These are phyloP conservation scores for Uloborus diversus DNA, from an alignment of 1,140 invertebrate genomes.

Conservation along the genomic window DNA sequence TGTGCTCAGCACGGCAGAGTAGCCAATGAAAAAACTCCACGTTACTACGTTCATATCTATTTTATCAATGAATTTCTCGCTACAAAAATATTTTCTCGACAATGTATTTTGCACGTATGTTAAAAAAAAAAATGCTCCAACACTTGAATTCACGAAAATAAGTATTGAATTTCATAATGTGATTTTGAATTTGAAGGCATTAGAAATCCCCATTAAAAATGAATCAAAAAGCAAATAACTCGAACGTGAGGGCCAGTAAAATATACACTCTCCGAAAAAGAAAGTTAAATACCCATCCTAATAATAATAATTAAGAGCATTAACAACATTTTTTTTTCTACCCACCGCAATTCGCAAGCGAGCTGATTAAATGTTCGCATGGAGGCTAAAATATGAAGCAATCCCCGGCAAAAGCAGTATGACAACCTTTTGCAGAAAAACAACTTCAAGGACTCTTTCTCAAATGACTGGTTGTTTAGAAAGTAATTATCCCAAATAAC, in stretches of 20 bases:
- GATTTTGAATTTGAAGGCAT: no score
- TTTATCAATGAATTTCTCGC: no score
- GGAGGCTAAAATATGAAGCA: conserved; percentile 26
- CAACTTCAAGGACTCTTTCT: conserved; percentile 30
- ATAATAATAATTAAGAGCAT: conserved; percentile 56
- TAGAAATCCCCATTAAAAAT: conserved; percentile 36
- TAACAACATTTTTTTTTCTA: conserved; percentile 28
- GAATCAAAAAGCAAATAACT: conserved; percentile 20
- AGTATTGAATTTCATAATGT: no score
- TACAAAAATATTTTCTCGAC: no score
- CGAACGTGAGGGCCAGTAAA: no score
- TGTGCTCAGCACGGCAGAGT: no score
- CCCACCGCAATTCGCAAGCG: not conserved
- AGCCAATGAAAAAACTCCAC: no score
- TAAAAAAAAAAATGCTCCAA: no score
- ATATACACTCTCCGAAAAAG: no score
- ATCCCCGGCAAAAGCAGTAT: not conserved
- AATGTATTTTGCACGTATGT: no score
- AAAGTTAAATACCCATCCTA: conserved; percentile 26
- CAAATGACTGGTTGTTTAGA: conserved; percentile 50
- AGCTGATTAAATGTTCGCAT: conserved; percentile 22
- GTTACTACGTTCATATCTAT: no score
- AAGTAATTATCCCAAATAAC: conserved; percentile 53
- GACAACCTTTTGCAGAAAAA: conserved; percentile 26
- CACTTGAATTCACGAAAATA: no score